These are phyloP conservation scores for Clivina fossor DNA, from an alignment of 2,888 invertebrate genomes.

Conservation along the genomic window DNA sequence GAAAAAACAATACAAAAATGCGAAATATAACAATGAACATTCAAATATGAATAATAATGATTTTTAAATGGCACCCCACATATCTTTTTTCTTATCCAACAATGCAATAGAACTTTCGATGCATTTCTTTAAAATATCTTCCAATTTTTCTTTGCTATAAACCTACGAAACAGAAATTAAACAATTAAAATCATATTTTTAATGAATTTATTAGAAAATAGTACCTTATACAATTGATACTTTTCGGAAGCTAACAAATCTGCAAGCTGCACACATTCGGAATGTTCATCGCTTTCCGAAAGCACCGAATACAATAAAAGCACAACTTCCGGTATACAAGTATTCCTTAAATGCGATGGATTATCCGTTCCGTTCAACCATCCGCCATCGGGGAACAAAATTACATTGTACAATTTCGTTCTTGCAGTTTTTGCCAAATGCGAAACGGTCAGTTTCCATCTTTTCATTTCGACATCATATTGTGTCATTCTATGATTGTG, in stretches of 20 bases:
- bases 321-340: conserved; percentile 82
- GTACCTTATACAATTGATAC: conserved; percentile 75
- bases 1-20: conserved; percentile 51
- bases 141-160: conserved; percentile 73
- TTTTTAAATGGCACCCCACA: no score
- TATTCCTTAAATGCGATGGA: conserved; percentile 65
- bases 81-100: conserved; percentile 77
- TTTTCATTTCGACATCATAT: conserved; percentile 74
- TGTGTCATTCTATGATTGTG: conserved; percentile 81
- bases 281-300: conserved; percentile 71
- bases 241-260: conserved; percentile 80
- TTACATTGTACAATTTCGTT: conserved; percentile 79
- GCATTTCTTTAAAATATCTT: conserved; percentile 74
- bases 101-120: conserved; percentile 76
- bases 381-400: conserved; percentile 86
- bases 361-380: conserved; percentile 78
- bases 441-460: conserved; percentile 71
- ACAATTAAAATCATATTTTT: conserved; percentile 39
- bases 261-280: conserved; percentile 77
- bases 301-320: conserved; percentile 78
- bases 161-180: conserved; percentile 58
- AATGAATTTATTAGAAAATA: conserved; percentile 21
- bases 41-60: no score
- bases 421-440: conserved; percentile 70
- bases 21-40: no score